Conservation (phyloP, 92 coral and sea anemone genomes). For the Siderastrea siderea region DNA sequence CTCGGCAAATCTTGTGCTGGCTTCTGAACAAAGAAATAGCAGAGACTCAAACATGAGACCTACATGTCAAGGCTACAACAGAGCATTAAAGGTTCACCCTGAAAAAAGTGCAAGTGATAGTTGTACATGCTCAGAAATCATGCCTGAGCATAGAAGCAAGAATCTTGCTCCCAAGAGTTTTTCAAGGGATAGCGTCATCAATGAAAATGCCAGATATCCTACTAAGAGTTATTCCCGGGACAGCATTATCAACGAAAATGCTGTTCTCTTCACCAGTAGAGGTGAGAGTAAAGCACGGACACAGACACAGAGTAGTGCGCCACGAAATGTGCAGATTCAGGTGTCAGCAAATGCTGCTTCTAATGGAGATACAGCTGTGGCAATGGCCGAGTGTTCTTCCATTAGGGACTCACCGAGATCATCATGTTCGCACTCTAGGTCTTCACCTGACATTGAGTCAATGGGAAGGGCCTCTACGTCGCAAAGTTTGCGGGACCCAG, state of each 20-base stretch:
- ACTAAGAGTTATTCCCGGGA: conserved; percentile 18
- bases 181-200: conserved; percentile 3
- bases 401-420: conserved; percentile 9
- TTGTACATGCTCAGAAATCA: conserved; percentile 18
- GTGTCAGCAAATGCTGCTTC: conserved; percentile 43
- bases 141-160: conserved; percentile 9
- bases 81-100: conserved; percentile 10
- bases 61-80: not conserved
- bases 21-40: conserved; percentile 44
- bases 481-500: conserved; percentile 1
- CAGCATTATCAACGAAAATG: conserved; percentile 32
- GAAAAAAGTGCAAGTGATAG: conserved; percentile 2
- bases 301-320: not conserved
- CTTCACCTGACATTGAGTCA: conserved; percentile 60
- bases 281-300: conserved; percentile 10
- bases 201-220: conserved; percentile 16
- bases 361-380: conserved; percentile 21
- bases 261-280: conserved; percentile 20
- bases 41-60: conserved; percentile 20
- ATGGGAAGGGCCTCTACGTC: conserved; percentile 43
- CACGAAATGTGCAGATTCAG: conserved; percentile 42
- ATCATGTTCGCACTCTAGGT: conserved; percentile 44
- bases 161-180: not conserved
- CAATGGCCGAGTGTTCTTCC: conserved; percentile 34
- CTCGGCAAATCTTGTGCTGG: conserved; percentile 39